A percentile compares a stretch with the other conserved stretches of the same genome.
These are phyloP conservation scores for Montipora cactus DNA, from an alignment of 64 coral and sea anemone genomes.

Conservation along the genomic window DNA sequence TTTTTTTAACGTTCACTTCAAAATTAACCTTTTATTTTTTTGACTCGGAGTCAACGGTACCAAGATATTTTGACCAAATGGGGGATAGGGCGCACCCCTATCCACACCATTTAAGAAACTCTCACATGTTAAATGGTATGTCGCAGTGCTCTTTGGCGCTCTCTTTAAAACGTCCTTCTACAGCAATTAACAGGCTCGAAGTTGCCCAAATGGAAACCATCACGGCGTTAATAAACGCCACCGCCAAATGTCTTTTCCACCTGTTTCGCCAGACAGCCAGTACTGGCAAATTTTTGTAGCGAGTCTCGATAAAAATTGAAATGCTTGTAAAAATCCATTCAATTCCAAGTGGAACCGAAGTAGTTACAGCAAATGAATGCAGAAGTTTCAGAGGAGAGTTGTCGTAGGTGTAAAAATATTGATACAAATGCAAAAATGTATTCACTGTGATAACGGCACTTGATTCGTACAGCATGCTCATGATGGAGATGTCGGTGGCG, in stretches of 20 bases:
- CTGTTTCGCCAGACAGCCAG: conserved; percentile 17
- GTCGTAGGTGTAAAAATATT: not conserved
- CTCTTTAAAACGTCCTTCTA: not conserved
- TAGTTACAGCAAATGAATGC: not conserved
- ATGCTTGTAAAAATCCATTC: conserved; percentile 26
- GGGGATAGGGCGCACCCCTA: too few relatives aligned
- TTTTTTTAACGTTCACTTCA: too few relatives aligned
- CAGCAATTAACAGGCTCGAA: not conserved
- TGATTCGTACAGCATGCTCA: conserved; percentile 27
- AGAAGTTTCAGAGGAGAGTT: not conserved
- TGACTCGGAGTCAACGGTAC: too few relatives aligned
- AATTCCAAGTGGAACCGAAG: conserved; percentile 7
- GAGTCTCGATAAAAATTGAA: not conserved
- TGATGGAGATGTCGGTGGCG: not conserved
- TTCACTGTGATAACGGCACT: conserved; percentile 13
- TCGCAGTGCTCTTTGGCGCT: not conserved
- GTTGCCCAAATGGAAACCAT: not conserved
- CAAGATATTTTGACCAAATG: too few relatives aligned
- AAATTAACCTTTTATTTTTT: too few relatives aligned
- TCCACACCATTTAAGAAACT: too few relatives aligned
- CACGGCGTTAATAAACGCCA: not conserved
- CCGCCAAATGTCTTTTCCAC: not conserved
- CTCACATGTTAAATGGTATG: not conserved
- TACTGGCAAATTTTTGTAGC: not conserved
- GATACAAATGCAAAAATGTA: conserved; percentile 16